Conservation (phyloP, 2,888 invertebrate species). For the Acanthoscelides obtectus region DNA sequence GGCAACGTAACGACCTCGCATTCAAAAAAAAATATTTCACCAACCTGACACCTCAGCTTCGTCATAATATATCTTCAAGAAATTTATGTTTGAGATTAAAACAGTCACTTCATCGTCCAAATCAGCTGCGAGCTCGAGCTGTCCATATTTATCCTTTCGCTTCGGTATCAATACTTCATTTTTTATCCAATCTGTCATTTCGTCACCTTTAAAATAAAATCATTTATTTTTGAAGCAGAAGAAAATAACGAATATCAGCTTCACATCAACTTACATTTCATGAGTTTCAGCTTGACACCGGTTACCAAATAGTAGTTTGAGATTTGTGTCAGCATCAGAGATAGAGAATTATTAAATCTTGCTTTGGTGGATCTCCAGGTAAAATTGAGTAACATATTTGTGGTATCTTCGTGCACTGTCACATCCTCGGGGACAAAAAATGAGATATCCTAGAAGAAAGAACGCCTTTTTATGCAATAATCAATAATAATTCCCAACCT, state of each 20-base stretch:
- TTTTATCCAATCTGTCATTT: conserved; percentile 12
- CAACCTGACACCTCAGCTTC: background rate
- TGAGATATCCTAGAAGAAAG: conserved; percentile 16
- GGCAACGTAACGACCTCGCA: no score
- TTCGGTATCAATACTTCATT: conserved; percentile 8
- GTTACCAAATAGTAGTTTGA: conserved; percentile 12
- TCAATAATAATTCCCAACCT: no score
- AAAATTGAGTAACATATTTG: conserved; percentile 14
- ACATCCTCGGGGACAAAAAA: conserved; percentile 19
- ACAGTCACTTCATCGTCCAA: conserved; percentile 15
- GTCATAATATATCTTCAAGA: conserved; percentile 6
- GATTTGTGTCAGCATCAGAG: conserved; percentile 11
- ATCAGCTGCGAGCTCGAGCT: conserved; percentile 7
- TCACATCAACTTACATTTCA: conserved; percentile 16
- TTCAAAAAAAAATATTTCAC: no score
- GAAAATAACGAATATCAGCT: background rate
- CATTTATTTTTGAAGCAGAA: background rate
- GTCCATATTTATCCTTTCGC: conserved; percentile 5
- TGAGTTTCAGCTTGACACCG: conserved; percentile 13
- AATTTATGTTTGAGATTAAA: conserved; percentile 18
- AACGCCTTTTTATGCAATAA: background rate
- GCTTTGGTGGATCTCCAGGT: conserved; percentile 18
- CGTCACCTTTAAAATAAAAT: conserved; percentile 18
- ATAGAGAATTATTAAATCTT: conserved; percentile 19
- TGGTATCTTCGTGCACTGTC: conserved; percentile 7